Percentiles rank a stretch among this genome's conserved stretches.
Evolutionary conservation across 1,140 invertebrate genomes (phyloP).

Genomic region (Sarcophaga bullata): DNA sequence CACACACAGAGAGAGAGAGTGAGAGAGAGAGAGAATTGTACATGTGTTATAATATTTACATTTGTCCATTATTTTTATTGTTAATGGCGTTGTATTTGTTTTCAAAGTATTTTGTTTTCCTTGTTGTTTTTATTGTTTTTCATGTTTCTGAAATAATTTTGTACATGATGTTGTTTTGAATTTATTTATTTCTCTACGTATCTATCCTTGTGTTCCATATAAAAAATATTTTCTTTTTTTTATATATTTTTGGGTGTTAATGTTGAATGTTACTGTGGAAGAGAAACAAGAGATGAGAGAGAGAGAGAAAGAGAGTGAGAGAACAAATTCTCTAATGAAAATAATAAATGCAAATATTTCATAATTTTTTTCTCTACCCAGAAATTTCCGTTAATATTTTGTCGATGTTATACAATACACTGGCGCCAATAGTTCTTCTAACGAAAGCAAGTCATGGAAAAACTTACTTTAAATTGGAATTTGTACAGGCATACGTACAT

Average conservation of each 20-base stretch:
- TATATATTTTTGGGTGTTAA: not conserved
- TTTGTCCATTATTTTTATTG: conserved; percentile 3
- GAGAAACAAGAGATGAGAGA: too few relatives aligned
- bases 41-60: not conserved
- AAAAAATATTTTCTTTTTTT: not conserved
- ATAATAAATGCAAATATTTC: not conserved
- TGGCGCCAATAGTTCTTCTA: not conserved
- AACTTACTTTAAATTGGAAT: too few relatives aligned
- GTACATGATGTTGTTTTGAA: not conserved
- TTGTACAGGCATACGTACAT: too few relatives aligned
- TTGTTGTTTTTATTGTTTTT: not conserved
- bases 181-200: not conserved
- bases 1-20: too few relatives aligned
- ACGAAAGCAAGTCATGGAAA: too few relatives aligned
- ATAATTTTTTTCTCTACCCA: not conserved
- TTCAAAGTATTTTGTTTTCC: too few relatives aligned
- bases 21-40: too few relatives aligned
- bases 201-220: not conserved
- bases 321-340: not conserved
- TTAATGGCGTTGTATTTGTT: not conserved
- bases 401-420: not conserved
- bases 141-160: conserved; percentile 8
- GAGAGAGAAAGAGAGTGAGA: too few relatives aligned
- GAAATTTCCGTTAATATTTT: conserved; percentile 14
- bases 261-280: too few relatives aligned